Evolutionary conservation across 2,113 vertebrate genomes (phyloP).

Genomic region (Xiphophorus couchianus): DNA sequence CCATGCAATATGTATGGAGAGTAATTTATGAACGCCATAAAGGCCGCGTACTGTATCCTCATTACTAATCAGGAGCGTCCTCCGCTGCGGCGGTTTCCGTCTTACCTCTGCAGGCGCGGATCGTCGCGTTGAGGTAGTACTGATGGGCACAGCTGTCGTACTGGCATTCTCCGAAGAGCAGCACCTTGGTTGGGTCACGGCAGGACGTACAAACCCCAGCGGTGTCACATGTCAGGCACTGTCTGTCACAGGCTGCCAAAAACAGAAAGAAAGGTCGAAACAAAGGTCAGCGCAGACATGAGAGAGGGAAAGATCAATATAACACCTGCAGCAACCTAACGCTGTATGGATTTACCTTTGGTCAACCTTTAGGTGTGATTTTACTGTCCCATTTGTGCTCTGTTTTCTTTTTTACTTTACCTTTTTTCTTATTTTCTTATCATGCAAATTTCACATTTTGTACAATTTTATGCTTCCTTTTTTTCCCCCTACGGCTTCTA

Average conservation of each 20-base stretch:
- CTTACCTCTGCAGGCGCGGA: constrained; percentile 88
- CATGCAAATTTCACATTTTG: no score
- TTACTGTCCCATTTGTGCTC: background rate
- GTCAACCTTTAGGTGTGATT: background rate
- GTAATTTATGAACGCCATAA: constrained; percentile 55
- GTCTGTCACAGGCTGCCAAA: constrained; percentile 82
- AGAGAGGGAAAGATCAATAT: background rate
- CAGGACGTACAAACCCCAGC: constrained; percentile 84
- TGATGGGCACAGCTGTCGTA: constrained; percentile 90
- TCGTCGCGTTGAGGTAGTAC: constrained; percentile 89
- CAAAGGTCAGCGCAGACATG: background rate
- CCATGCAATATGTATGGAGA: constrained; percentile 43
- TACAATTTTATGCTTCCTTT: no score
- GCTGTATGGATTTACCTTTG: background rate
- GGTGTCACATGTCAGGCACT: constrained; percentile 86
- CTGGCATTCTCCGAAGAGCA: constrained; percentile 92
- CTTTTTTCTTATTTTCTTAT: no score
- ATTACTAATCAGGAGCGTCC: constrained; percentile 20
- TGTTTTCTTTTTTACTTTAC: background rate
- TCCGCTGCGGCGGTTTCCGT: background rate
- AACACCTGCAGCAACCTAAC: background rate
- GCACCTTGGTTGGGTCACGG: constrained; percentile 86
- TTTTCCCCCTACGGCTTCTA: no score
- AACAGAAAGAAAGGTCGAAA: background rate
- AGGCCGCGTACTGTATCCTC: constrained; percentile 11